Conservation (phyloP, 2,888 invertebrate genomes). For the Junonia oenone region DNA sequence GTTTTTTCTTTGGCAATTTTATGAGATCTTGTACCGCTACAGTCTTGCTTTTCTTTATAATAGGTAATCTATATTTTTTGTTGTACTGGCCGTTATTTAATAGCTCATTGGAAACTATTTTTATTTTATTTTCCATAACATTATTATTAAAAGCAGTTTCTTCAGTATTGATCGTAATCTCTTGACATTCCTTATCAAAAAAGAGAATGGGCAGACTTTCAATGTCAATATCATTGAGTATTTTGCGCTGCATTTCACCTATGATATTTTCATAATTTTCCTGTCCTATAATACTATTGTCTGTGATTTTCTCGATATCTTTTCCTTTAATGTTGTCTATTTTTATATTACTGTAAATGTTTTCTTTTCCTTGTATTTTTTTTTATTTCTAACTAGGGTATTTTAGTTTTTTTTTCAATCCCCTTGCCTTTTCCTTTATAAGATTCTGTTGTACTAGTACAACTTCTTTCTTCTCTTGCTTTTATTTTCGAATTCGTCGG, state of each 20-base stretch:
- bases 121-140: conserved; percentile 23
- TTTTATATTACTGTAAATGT: neutral
- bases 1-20: neutral
- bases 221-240: conserved; percentile 7
- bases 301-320: neutral
- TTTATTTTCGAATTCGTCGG: neutral
- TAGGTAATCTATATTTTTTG: neutral
- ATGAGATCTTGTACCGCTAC: neutral
- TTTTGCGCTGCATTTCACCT: neutral
- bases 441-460: neutral
- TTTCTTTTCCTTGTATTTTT: neutral
- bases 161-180: conserved; percentile 25
- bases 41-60: neutral
- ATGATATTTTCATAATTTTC: conserved; percentile 5
- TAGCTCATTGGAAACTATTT: conserved; percentile 24
- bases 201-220: conserved; percentile 20
- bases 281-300: neutral
- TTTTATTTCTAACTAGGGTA: neutral
- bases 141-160: conserved; percentile 12
- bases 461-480: neutral
- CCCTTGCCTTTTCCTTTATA: neutral
- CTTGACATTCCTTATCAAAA: conserved; percentile 22
- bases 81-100: conserved; percentile 20
- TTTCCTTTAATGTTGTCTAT: neutral
- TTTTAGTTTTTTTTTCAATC: neutral